phyloP scores from a whole-genome alignment of 2,113 vertebrate genomes.

The Eulemur rufifrons region DNA sequence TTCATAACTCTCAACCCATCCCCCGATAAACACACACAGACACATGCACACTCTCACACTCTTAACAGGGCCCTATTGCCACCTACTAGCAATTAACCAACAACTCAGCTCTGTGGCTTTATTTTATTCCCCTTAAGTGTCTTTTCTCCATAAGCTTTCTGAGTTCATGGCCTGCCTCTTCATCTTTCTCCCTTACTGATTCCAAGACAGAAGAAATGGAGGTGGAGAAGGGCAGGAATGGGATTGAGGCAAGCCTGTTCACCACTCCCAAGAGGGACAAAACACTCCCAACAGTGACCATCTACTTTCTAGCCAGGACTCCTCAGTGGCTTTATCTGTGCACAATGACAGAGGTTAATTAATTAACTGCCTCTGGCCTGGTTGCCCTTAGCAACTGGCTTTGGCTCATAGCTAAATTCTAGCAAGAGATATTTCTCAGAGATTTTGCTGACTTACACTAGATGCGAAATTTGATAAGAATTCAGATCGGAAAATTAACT shows the following conservation, averaged over 20 bases:
- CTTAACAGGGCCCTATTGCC: neutral
- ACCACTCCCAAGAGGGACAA: neutral
- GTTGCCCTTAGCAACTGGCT: slow-evolving; percentile 54
- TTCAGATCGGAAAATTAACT: slow-evolving; percentile 52
- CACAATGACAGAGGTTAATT: slow-evolving; percentile 43
- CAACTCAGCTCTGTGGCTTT: neutral
- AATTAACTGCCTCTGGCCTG: slow-evolving; percentile 46
- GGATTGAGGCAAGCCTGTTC: neutral
- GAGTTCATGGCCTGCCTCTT: neutral
- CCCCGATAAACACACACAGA: fast-evolving
- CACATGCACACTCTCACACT: neutral
- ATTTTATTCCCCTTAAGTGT: slow-evolving; percentile 6
- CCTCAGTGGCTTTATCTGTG: slow-evolving; percentile 18
- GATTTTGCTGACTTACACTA: slow-evolving; percentile 30
- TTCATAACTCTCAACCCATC: neutral
- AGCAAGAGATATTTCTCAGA: slow-evolving; percentile 28
- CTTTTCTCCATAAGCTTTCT: neutral
- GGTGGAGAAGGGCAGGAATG: neutral
- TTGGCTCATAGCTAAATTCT: slow-evolving; percentile 45
- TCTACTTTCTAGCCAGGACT: neutral
- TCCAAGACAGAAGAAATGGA: neutral
- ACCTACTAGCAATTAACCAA: neutral
- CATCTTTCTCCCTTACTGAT: neutral
- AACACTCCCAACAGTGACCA: neutral
- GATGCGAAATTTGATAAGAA: slow-evolving; percentile 11